phyloP scores from a whole-genome alignment of 2,888 invertebrate species.

The Andrena chrysosceles region DNA sequence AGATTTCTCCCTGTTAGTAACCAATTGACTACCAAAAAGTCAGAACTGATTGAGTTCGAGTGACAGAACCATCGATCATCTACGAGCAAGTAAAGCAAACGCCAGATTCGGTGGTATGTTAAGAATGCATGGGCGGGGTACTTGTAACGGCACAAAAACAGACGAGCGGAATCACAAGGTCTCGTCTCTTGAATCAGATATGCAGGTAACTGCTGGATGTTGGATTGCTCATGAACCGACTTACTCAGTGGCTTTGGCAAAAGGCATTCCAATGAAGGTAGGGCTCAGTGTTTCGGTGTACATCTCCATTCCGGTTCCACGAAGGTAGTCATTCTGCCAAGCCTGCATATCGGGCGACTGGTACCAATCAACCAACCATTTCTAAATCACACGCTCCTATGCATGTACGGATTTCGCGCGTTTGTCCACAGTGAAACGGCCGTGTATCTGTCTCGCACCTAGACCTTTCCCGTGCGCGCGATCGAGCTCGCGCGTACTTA shows the following conservation, averaged over 20 bases:
- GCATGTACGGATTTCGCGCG: slow-evolving; percentile 80
- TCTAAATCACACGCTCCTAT: slow-evolving; percentile 86
- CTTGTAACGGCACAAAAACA: slow-evolving; percentile 11
- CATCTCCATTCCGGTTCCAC: slow-evolving; percentile 99
- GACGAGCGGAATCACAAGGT: slow-evolving; percentile 59
- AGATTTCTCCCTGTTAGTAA: neutral
- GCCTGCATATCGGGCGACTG: slow-evolving; percentile 98
- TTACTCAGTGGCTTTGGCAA: slow-evolving; percentile 99
- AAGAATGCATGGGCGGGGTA: neutral
- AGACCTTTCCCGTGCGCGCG: too few relatives aligned
- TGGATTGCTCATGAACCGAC: slow-evolving; percentile 87
- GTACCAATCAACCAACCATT: slow-evolving; percentile 85
- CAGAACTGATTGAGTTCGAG: neutral
- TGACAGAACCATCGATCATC: neutral
- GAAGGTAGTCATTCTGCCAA: slow-evolving; percentile 99
- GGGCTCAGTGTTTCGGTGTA: slow-evolving; percentile 99
- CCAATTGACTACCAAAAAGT: neutral
- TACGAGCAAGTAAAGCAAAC: neutral
- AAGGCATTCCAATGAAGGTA: slow-evolving; percentile 99
- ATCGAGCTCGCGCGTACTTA: neutral
- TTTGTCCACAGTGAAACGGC: slow-evolving; percentile 69
- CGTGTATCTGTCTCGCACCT: neutral
- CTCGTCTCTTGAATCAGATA: slow-evolving; percentile 83
- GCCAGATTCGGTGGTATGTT: neutral
- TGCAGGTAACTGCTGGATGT: slow-evolving; percentile 78